Evolutionary conservation across 1,140 invertebrate genomes (phyloP).

Genomic region (Conopomorpha cramerella): DNA sequence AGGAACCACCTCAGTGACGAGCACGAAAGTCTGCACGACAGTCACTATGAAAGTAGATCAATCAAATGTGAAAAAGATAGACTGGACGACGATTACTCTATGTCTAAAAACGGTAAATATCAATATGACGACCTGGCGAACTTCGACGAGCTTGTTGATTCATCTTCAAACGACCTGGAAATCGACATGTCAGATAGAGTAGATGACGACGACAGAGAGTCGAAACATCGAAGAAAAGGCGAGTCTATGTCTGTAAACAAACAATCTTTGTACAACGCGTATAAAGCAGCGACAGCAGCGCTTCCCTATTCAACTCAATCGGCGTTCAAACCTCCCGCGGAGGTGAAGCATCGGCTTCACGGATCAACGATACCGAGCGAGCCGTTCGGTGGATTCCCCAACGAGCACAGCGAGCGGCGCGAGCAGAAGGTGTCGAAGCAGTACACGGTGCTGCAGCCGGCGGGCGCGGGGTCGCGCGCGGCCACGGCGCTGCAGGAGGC

Average conservation of each 20-base stretch:
- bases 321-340: slow-evolving; percentile 74
- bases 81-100: slow-evolving; percentile 39
- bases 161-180: slow-evolving; percentile 78
- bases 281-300: slow-evolving; percentile 57
- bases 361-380: slow-evolving; percentile 46
- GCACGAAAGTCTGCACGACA: slow-evolving; percentile 19
- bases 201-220: slow-evolving; percentile 45
- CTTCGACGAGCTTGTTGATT: slow-evolving; percentile 79
- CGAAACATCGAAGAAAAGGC: slow-evolving; percentile 49
- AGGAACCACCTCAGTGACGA: slow-evolving; percentile 42
- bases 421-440: slow-evolving; percentile 62
- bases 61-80: slow-evolving; percentile 41
- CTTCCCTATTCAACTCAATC: slow-evolving; percentile 71
- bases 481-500: slow-evolving; percentile 79
- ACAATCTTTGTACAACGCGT: slow-evolving; percentile 56
- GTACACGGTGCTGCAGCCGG: slow-evolving; percentile 83
- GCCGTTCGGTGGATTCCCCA: slow-evolving; percentile 41
- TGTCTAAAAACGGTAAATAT: slow-evolving; percentile 40
- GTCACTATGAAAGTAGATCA: too few relatives aligned
- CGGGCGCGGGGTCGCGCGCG: slow-evolving; percentile 73
- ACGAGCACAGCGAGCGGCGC: slow-evolving; percentile 37
- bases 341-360: slow-evolving; percentile 56
- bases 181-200: slow-evolving; percentile 76
- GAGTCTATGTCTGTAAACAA: slow-evolving; percentile 50
- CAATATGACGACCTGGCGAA: slow-evolving; percentile 72